These are phyloP conservation scores for Lethrus apterus DNA, from an alignment of 1,140 invertebrate species.

Conservation along the genomic window DNA sequence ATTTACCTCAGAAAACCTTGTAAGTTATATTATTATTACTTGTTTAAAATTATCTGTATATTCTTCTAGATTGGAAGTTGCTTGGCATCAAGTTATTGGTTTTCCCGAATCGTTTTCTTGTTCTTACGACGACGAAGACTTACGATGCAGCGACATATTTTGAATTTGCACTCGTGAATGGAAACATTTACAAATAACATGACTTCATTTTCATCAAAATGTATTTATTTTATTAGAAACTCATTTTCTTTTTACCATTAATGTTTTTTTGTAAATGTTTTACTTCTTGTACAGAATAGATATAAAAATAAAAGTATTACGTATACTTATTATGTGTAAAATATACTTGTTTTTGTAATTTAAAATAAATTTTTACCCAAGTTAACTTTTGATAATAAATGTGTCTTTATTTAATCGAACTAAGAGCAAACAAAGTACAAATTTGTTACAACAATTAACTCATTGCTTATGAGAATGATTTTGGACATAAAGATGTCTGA, in stretches of 20 bases:
- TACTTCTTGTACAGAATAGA: background rate
- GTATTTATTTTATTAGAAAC: background rate
- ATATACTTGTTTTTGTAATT: background rate
- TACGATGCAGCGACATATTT: constrained; percentile 19
- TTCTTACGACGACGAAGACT: background rate
- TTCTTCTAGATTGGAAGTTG: constrained; percentile 18
- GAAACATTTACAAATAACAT: background rate
- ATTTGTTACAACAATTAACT: no score
- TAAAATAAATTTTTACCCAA: background rate
- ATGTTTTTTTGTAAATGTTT: background rate
- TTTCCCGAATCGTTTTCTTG: constrained; percentile 14
- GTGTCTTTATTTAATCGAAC: no score
- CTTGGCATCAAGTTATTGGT: constrained; percentile 6
- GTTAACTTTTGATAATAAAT: background rate
- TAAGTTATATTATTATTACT: constrained; percentile 20
- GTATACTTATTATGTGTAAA: background rate
- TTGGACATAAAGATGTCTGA: no score
- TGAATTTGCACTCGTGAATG: background rate
- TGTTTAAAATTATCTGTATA: constrained; percentile 8
- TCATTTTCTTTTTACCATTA: background rate
- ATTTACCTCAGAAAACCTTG: constrained; percentile 20
- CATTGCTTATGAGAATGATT: no score
- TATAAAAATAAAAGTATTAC: background rate
- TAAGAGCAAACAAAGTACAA: no score
- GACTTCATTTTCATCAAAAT: background rate